Base-by-base conservation (phyloP, 2,888 invertebrate genomes). In the Octonoba sinensis region DNA sequence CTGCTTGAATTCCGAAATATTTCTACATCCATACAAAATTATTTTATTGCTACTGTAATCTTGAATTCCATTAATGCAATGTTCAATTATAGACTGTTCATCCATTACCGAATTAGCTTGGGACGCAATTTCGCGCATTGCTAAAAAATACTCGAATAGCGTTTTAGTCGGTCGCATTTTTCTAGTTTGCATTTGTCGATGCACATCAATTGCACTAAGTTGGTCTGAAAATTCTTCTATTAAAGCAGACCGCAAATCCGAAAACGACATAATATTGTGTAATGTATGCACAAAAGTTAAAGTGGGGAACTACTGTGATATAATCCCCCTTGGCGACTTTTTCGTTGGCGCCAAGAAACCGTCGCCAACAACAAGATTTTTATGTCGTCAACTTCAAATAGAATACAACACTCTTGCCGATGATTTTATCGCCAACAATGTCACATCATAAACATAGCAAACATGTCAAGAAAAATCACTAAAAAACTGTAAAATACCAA, bases 1-100 rank as follows among this genome's bases (percentile, higher is more conserved):
- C 3, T 57, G 22, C 24, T 57, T 57, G 8, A 57, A 57, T 4
- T 57, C 20, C 20, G 20, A 20, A 12, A 20, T 3, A 15, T 8
- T 57, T 57, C 24, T 12, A 57, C 57, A 57, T 3, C 20, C 57
- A 57, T 57, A 57, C 15, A 57, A 57, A 3, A 57, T 4, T 3
- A 57, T n/a, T 3, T 57, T 57, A 20, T 57, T 57, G 24, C 16
- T 6, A 15, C 22, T 57, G 16, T 6, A 24, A 20, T 4, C 24
- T 24, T 4, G 57, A 57, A 20, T 57, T 20, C 22, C 57, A 57
- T 57, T 57, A 22, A 57, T 57, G 24, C 57, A 57, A 57, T 20
- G 22, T 57, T 57, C 57, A 57, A 4, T 57, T 57, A 57, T 15
- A 11, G 57, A 57, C 11, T 12, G 4, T 3, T 57, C 57, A 16